Evolutionary conservation across 92 coral and sea anemone genomes (phyloP), one percentile per base, ranked within the genome.

Genomic region (Phenganax subtilis): DNA sequence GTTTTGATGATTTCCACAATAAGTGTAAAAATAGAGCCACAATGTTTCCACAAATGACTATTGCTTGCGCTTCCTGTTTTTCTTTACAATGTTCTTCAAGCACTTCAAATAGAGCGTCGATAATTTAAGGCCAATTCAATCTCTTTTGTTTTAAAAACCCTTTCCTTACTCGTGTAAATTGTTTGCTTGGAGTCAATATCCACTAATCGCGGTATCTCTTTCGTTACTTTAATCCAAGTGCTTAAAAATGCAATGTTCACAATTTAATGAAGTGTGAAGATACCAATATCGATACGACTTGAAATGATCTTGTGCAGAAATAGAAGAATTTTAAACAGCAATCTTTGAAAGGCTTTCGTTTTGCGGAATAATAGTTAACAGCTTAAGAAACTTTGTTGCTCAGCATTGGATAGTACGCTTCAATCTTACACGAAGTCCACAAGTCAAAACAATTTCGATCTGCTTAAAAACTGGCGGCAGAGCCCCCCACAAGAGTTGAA

Each of bases 401-500:
- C 47, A 37, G 47, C 5, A 37, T 37, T 37, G 5, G 47, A 37
- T 37, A 37, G 47, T 5, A 5, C 47, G 2, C 47, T 37, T 37
- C 47, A 37, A 20, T 37, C 47, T 37, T 37, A 37, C 47, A 5
- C 47, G 5, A 37, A 37, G 5, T 37, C 47, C 5, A 37, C 47
- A 37, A 37, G 47, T 37, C 47, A 37, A 37, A 37, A 37, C 47
- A 37, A 37, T 37, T 37, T 37, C 47, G 47, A 37, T 37, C 5
- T 37, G 47, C 47, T 37, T 37, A 37, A 37, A 37, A 37, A 37
- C 47, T 37, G 47, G 47, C 5, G 47, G 47, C 47, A 37, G 47
- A 37, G 5, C 47, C 47, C 47, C 47, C 73, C 73, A 68, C 73
- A 68, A 30, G 67, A 62, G 11, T 64, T 68, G 53, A 68, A 68